Percentiles rank a stretch among this genome's conserved stretches.
Evolutionary conservation across 2,797 vertebrate species (phyloP).

Genomic region (Lepidocolaptes lacrymiger): DNA sequence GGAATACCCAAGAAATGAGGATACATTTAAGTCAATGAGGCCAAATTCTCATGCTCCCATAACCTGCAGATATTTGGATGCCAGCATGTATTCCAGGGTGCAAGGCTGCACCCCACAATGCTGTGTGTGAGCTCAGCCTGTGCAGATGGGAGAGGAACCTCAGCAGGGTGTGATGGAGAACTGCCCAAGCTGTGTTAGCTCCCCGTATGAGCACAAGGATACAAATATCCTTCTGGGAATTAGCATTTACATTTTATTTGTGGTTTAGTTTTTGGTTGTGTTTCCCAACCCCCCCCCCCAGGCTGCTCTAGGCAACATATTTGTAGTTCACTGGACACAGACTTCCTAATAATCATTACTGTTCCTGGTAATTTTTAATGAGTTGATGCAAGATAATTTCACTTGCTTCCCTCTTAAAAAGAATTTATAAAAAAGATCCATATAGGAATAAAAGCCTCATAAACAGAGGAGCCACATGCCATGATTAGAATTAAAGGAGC

Average conservation of each 20-base stretch:
- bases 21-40: fast-evolving
- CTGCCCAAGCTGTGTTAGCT: background rate
- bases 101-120: background rate
- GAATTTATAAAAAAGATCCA: background rate
- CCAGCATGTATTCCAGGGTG: background rate
- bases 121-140: background rate
- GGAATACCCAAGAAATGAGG: fast-evolving
- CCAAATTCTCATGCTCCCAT: fast-evolving
- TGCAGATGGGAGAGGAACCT: background rate
- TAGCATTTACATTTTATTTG: background rate
- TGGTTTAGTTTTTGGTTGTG: background rate
- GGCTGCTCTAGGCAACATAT: background rate
- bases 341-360: background rate
- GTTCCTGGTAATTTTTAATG: conserved; percentile 11
- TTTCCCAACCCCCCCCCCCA: too few relatives aligned
- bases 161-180: background rate
- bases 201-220: background rate
- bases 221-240: background rate
- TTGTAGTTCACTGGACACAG: background rate
- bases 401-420: background rate
- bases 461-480: background rate
- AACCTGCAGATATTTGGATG: background rate
- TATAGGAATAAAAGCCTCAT: background rate
- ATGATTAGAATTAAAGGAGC: conserved; percentile 36
- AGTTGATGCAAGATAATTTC: background rate